Evolutionary conservation across 2,797 vertebrate genomes (phyloP), one percentile per base, ranked within the genome.

Genomic region (Enteromius radiatus): DNA sequence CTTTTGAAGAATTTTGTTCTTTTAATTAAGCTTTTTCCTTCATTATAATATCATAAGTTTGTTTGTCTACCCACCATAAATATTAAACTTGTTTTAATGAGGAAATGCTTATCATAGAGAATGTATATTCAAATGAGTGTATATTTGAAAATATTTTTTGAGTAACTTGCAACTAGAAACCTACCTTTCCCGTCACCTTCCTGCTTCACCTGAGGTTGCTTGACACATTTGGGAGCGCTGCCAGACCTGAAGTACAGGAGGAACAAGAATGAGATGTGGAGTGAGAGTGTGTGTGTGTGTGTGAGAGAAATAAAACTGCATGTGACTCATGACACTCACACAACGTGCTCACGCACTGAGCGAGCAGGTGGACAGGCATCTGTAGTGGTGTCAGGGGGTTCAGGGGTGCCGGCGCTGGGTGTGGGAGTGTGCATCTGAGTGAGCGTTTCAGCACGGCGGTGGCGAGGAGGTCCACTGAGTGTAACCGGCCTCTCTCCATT

Each of bases 131-230:
- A 49, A 49, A 17, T 31, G 4, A 49, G 17, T 49, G 26, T 33
- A 6, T 73, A 9, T 73, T n/a, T n/a, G 14, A 26, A 9, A 4
- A 43, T 8, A 7, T 28, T 28, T 61, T 65, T 67, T 38, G 17
- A 67, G 12, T 12, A 67, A 68, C 21, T 41, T 10, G 8, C 38
- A 41, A 41, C 38, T 41, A 10, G 38, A 41, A 41, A 38, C 38
- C 9, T 10, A 96, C 97, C 96, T 96, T 94, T 96, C 54, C 92
- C 91, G 8, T 95, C 94, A 31, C 86, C 90, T 88, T 96, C 95
- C 87, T 95, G 94, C 90, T 96, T 98, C 69, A 96, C 94, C 71
- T 96, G 92, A 88, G 96, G 95, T 87, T 96, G 94, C 88, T 96
- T 97, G 81, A 95, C 89, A 85, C 94, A 96, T 90, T 96, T 95